Conservation (phyloP, 1,140 invertebrate genomes). For the Leptoteleia sp. region DNA sequence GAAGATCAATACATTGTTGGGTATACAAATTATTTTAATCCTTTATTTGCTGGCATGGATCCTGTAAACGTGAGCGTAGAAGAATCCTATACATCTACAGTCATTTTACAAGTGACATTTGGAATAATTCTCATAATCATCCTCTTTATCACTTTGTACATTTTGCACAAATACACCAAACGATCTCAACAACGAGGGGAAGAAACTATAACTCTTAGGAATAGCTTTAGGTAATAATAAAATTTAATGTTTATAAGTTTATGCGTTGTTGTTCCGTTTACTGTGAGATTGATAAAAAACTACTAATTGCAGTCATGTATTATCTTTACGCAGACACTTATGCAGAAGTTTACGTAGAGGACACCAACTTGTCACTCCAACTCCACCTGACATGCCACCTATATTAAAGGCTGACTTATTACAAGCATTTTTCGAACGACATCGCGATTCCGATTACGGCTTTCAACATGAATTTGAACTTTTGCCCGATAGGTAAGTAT, state of each 20-base stretch:
- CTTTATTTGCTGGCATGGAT: slow-evolving; percentile 75
- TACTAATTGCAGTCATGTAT: slow-evolving; percentile 50
- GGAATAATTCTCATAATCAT: slow-evolving; percentile 86
- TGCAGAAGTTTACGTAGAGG: slow-evolving; percentile 85
- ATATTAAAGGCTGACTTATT: slow-evolving; percentile 87
- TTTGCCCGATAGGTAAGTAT: slow-evolving; percentile 86
- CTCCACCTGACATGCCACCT: slow-evolving; percentile 90
- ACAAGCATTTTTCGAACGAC: slow-evolving; percentile 88
- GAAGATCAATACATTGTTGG: slow-evolving; percentile 71
- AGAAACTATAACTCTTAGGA: slow-evolving; percentile 87
- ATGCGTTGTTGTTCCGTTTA: too few species aligned
- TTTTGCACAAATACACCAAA: slow-evolving; percentile 87
- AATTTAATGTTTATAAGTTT: neutral
- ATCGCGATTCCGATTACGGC: slow-evolving; percentile 92
- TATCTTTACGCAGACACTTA: slow-evolving; percentile 79
- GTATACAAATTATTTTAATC: slow-evolving; percentile 77
- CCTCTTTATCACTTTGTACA: slow-evolving; percentile 85
- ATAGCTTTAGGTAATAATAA: slow-evolving; percentile 84
- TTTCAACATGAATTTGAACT: slow-evolving; percentile 94
- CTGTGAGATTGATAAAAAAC: too few species aligned
- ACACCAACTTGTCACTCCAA: slow-evolving; percentile 85
- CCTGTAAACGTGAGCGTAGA: slow-evolving; percentile 62
- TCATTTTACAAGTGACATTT: slow-evolving; percentile 81
- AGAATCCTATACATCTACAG: slow-evolving; percentile 71
- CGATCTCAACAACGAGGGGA: slow-evolving; percentile 87